These are phyloP conservation scores for Hemistola chrysoprasaria DNA, from an alignment of 2,888 invertebrate genomes.

Conservation along the genomic window DNA sequence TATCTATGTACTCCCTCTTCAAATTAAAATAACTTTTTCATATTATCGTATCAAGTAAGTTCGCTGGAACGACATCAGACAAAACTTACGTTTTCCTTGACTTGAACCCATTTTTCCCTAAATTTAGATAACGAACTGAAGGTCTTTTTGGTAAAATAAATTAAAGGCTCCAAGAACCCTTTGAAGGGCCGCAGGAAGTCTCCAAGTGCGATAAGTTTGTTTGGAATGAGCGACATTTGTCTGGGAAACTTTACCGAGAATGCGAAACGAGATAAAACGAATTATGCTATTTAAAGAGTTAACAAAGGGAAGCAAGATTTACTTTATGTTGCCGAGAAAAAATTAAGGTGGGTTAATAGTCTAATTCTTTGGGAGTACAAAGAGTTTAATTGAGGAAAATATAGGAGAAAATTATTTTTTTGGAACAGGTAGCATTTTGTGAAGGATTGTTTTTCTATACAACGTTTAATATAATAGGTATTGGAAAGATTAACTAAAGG, in stretches of 20 bases:
- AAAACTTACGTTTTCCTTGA: slow-evolving; percentile 25
- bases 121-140: slow-evolving; percentile 42
- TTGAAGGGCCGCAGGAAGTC: slow-evolving; percentile 37
- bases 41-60: slow-evolving; percentile 25
- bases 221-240: slow-evolving; percentile 47
- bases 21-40: slow-evolving; percentile 6
- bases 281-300: slow-evolving; percentile 27
- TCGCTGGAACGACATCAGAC: slow-evolving; percentile 16
- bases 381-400: background rate
- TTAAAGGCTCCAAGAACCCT: slow-evolving; percentile 45
- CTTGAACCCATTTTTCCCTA: slow-evolving; percentile 32
- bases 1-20: background rate
- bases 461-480: no score
- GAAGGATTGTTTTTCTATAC: no score
- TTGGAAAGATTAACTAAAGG: no score
- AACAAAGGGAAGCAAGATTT: slow-evolving; percentile 15
- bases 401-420: no score
- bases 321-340: slow-evolving; percentile 8
- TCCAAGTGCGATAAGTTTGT: slow-evolving; percentile 48
- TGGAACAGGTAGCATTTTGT: no score
- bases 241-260: slow-evolving; percentile 30
- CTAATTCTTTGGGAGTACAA: background rate
- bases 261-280: slow-evolving; percentile 36
- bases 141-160: slow-evolving; percentile 40
- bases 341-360: slow-evolving; percentile 4